phyloP scores from a whole-genome alignment of 2,113 vertebrate genomes.

The Petaurus breviceps region DNA sequence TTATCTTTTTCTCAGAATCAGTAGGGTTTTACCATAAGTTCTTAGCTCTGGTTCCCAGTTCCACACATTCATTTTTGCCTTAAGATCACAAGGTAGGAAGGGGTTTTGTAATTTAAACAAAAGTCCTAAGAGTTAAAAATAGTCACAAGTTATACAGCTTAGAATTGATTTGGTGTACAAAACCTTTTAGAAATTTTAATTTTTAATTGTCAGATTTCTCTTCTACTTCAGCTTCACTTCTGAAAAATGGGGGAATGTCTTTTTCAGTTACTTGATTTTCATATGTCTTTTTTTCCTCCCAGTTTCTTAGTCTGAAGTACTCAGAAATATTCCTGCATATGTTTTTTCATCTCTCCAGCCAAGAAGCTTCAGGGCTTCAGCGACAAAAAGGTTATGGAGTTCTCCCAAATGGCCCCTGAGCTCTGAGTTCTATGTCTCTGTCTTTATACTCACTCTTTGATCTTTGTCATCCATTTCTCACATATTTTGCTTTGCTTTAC shows the following conservation, averaged over 20 bases:
- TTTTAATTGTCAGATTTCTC: neutral
- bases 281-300: slow-evolving; percentile 73
- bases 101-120: neutral
- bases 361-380: slow-evolving; percentile 69
- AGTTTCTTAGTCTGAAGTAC: slow-evolving; percentile 81
- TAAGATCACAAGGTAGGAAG: neutral
- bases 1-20: neutral
- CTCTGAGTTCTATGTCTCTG: slow-evolving; percentile 29
- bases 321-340: slow-evolving; percentile 75
- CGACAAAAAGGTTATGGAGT: slow-evolving; percentile 70
- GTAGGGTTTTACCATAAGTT: neutral
- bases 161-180: neutral
- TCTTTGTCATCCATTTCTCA: neutral
- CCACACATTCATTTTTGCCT: neutral
- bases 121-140: neutral
- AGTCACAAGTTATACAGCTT: neutral
- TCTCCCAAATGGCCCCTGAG: slow-evolving; percentile 45
- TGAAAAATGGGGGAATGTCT: neutral
- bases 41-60: neutral
- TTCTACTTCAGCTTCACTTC: neutral
- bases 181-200: neutral
- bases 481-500: neutral
- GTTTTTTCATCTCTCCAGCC: slow-evolving; percentile 78
- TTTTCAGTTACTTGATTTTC: slow-evolving; percentile 42
- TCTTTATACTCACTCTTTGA: slow-evolving; percentile 49